Evolutionary conservation across 2,113 vertebrate genomes (phyloP), one percentile per base, ranked within the genome.

Genomic region (Peucedramus taeniatus): DNA sequence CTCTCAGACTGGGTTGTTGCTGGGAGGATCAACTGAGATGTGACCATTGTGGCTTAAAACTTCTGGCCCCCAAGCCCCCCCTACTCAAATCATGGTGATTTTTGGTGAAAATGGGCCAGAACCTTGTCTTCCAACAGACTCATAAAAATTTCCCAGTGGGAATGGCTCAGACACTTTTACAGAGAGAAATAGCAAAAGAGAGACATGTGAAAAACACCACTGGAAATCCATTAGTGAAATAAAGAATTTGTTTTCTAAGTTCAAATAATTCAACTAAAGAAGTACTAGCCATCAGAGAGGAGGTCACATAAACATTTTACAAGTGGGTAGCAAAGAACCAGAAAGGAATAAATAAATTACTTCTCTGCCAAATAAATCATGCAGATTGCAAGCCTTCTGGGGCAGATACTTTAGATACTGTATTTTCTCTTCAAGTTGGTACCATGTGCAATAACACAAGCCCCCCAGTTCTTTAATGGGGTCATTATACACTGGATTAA

Each of bases 221-320:
- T 93, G 64, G 59, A 94, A 94, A 93, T 75, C 64, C 42, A 86
- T 81, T 77, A 74, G 47, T 66, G 68, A 83, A 94, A 92, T 47
- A 89, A 89, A 85, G 7, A 40, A 80, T 83, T 90, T 85, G 59
- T 85, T 93, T 87, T 80, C 66, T 28, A 77, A 90, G 76, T 59
- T 89, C 12, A 83, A 83, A 81, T 78, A 66, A 89, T 74, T 94
- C 54, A 90, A 24, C 56, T 59, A 44, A 66, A 80, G 60, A 76
- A 88, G 51, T 60, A 68, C 49, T 37, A 86, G n/a, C 59, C 72
- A 85, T 74, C 53, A 66, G 70, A 96, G 50, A 82, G 49, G 28
- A 56, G 23, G 24, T 90, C 10, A 8, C 49, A 88, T 80, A 77
- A 94, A 78, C 59, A 88, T 83, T 86, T 95, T 87, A 90, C 79